Conservation (phyloP, 2,797 vertebrate species). For the Leptatherina wallacei region DNA sequence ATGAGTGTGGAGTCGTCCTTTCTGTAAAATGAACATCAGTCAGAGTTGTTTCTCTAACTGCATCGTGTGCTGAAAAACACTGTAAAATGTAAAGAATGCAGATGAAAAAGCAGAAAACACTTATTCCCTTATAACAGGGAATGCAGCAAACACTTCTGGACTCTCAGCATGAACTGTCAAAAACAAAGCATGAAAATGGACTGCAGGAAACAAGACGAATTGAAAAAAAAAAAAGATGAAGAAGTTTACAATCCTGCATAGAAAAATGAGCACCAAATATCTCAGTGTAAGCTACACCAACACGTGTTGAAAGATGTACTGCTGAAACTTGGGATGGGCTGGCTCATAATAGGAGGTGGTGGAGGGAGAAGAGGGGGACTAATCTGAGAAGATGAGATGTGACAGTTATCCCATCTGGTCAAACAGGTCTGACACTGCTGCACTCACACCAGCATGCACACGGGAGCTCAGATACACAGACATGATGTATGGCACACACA, state of each 20-base stretch:
- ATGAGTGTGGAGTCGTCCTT: background rate
- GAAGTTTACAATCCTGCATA: constrained; percentile 47
- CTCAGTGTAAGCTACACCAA: constrained; percentile 50
- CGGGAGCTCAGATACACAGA: constrained; percentile 13
- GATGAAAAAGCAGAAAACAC: background rate
- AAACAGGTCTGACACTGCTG: constrained; percentile 57
- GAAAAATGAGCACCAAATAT: constrained; percentile 37
- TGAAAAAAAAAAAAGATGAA: constrained; percentile 37
- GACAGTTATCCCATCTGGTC: constrained; percentile 66
- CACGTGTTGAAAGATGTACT: constrained; percentile 57
- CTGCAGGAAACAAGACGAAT: constrained; percentile 22
- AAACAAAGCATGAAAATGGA: constrained; percentile 18
- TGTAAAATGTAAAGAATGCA: constrained; percentile 1
- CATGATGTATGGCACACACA: constrained; percentile 15
- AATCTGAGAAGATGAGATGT: constrained; percentile 66
- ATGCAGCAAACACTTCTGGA: background rate
- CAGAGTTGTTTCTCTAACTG: background rate
- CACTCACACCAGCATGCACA: constrained; percentile 22
- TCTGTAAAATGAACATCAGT: background rate
- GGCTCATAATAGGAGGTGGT: constrained; percentile 29
- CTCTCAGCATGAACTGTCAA: constrained; percentile 3
- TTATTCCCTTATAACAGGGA: background rate
- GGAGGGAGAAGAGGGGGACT: constrained; percentile 21
- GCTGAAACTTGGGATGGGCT: constrained; percentile 58
- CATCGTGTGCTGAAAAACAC: background rate